Conservation (phyloP, 2,797 vertebrate species). For the Limnodromus scolopaceus region DNA sequence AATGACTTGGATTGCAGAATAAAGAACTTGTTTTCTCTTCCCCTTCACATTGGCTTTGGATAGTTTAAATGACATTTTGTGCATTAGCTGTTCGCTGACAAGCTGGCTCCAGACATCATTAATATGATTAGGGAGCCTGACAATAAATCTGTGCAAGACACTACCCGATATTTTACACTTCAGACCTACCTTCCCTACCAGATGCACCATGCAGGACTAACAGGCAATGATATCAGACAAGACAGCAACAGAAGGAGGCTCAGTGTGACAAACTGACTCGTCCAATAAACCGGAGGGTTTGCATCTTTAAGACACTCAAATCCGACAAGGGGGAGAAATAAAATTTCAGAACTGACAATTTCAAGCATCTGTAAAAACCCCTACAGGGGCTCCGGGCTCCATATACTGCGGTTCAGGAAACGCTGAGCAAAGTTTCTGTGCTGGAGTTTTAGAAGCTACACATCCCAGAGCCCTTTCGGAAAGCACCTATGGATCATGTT, state of each 20-base stretch:
- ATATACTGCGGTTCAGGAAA: not conserved
- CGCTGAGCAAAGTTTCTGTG: not conserved
- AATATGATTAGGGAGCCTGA: not conserved
- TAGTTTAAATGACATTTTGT: not conserved
- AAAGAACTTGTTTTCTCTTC: not conserved
- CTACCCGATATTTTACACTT: not conserved
- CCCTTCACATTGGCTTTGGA: not conserved
- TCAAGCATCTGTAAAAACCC: not conserved
- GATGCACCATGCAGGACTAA: conserved; percentile 27
- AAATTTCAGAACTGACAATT: not conserved
- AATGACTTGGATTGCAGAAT: not conserved
- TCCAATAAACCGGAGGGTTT: not conserved
- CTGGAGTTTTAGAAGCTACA: not conserved
- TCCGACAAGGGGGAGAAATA: not conserved
- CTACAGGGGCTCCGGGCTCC: not conserved
- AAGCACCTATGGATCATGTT: not conserved
- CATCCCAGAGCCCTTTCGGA: not conserved
- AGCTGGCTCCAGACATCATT: conserved; percentile 7
- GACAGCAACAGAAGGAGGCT: conserved; percentile 43
- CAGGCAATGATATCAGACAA: conserved; percentile 23
- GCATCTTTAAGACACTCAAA: not conserved
- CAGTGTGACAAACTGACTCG: not conserved
- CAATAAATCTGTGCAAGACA: not conserved
- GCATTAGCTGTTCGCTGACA: not conserved
- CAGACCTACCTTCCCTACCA: conserved; percentile 18